These are phyloP conservation scores for Calliopum simillimum DNA, from an alignment of 2,888 invertebrate species.

Conservation along the genomic window DNA sequence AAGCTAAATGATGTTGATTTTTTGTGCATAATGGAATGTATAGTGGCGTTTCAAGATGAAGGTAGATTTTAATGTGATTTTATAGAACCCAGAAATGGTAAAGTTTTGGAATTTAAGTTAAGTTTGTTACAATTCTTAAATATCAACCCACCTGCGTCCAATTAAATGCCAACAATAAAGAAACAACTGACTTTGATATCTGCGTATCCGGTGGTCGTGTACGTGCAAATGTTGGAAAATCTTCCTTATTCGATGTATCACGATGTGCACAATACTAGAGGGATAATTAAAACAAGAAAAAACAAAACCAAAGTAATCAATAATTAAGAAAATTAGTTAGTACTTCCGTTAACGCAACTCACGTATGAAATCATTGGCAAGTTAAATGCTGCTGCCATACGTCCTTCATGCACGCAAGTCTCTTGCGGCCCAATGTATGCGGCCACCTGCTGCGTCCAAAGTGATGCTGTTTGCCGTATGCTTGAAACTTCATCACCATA, in stretches of 20 bases:
- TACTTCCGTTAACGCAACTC: conserved; percentile 68
- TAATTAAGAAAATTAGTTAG: neutral
- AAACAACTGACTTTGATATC: conserved; percentile 91
- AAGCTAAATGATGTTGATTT: neutral
- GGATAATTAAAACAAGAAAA: conserved; percentile 31
- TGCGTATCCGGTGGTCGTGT: conserved; percentile 94
- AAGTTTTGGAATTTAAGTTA: no score
- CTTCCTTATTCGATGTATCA: conserved; percentile 87
- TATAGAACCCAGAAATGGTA: no score
- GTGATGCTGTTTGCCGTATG: conserved; percentile 84
- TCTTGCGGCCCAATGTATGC: conserved; percentile 89
- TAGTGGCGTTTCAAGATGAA: no score
- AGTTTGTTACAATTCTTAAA: no score
- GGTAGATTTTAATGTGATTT: no score
- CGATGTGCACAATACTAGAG: conserved; percentile 90
- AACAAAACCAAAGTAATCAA: neutral
- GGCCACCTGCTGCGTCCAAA: conserved; percentile 86
- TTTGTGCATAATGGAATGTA: no score
- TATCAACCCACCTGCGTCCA: conserved; percentile 83
- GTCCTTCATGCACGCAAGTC: conserved; percentile 90
- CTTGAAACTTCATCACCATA: conserved; percentile 90
- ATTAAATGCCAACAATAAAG: conserved; percentile 84
- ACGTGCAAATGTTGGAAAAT: conserved; percentile 91
- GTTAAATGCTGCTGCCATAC: conserved; percentile 94
- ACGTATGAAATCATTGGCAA: conserved; percentile 97